phyloP scores from a whole-genome alignment of 2,113 vertebrate species.

The Pyxicephalus adspersus region DNA sequence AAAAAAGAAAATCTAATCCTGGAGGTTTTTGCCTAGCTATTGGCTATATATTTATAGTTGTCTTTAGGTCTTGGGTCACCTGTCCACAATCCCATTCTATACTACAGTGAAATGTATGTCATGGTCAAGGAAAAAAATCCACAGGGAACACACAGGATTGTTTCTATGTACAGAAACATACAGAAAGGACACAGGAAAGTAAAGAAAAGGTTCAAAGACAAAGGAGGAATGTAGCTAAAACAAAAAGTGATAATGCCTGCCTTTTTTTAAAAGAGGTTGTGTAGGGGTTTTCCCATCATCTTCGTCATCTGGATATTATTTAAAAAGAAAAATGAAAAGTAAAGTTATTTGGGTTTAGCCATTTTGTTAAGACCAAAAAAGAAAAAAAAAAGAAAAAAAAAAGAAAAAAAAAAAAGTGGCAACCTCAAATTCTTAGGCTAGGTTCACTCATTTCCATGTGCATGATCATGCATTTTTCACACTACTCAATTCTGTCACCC shows the following conservation, averaged over 20 bases:
- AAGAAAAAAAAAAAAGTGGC: neutral
- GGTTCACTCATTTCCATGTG: too few species aligned
- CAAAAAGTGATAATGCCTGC: conserved; percentile 89
- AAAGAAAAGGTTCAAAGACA: conserved; percentile 57
- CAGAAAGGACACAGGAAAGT: conserved; percentile 45
- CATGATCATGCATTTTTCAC: too few species aligned
- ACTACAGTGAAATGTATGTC: conserved; percentile 60
- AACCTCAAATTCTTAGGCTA: too few species aligned
- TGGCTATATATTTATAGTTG: neutral
- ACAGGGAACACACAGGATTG: conserved; percentile 51
- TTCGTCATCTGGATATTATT: conserved; percentile 85
- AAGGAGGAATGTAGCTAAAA: conserved; percentile 68
- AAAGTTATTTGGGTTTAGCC: conserved; percentile 75
- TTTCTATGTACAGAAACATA: conserved; percentile 22
- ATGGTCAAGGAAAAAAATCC: conserved; percentile 56
- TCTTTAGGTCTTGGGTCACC: neutral
- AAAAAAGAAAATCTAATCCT: neutral
- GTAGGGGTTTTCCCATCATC: conserved; percentile 92
- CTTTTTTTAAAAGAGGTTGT: conserved; percentile 98
- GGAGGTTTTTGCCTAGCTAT: neutral
- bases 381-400: conserved; percentile 42
- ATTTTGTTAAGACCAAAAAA: conserved; percentile 64
- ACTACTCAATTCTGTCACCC: too few species aligned
- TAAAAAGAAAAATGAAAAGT: conserved; percentile 71
- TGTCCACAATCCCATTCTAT: conserved; percentile 1